Evolutionary conservation across 2,888 invertebrate species (phyloP).

Genomic region (Dynastes tityus): DNA sequence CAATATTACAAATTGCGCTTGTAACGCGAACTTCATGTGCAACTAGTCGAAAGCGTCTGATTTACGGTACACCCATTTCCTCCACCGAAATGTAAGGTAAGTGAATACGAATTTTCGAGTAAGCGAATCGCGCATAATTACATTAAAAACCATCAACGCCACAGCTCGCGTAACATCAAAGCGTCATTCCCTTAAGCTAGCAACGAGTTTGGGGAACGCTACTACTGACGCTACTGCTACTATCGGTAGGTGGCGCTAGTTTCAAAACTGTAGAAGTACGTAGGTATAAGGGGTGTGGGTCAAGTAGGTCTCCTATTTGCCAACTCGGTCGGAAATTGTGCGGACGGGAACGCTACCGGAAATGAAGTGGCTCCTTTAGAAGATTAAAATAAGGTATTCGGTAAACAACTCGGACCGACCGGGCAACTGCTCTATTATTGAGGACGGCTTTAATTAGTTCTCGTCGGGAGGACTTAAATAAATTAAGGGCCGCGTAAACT

Average conservation of each 20-base stretch:
- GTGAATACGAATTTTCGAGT: slow-evolving; percentile 9
- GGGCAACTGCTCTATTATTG: slow-evolving; percentile 35
- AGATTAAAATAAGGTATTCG: slow-evolving; percentile 34
- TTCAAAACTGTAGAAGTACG: not conserved
- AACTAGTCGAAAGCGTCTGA: not conserved
- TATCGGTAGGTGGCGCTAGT: slow-evolving; percentile 12
- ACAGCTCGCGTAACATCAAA: slow-evolving; percentile 39
- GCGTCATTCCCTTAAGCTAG: slow-evolving; percentile 1
- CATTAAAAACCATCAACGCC: slow-evolving; percentile 30
- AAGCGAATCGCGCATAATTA: slow-evolving; percentile 35
- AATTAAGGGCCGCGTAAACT: slow-evolving; percentile 8
- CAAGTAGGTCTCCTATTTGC: slow-evolving; percentile 51
- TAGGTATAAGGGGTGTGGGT: slow-evolving; percentile 4
- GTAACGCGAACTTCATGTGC: not conserved
- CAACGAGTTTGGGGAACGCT: not conserved
- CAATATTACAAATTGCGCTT: not conserved
- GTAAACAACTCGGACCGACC: slow-evolving; percentile 1
- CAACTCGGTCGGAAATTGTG: slow-evolving; percentile 59
- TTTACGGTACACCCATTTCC: not conserved
- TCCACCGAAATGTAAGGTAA: not conserved
- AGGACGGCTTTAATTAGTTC: slow-evolving; percentile 45
- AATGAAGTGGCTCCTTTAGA: slow-evolving; percentile 59
- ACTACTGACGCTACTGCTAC: not conserved
- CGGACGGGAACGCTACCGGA: slow-evolving; percentile 58
- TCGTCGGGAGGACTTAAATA: slow-evolving; percentile 17